These are phyloP conservation scores for Smittia aterrima DNA, from an alignment of 2,888 invertebrate species.

Conservation along the genomic window DNA sequence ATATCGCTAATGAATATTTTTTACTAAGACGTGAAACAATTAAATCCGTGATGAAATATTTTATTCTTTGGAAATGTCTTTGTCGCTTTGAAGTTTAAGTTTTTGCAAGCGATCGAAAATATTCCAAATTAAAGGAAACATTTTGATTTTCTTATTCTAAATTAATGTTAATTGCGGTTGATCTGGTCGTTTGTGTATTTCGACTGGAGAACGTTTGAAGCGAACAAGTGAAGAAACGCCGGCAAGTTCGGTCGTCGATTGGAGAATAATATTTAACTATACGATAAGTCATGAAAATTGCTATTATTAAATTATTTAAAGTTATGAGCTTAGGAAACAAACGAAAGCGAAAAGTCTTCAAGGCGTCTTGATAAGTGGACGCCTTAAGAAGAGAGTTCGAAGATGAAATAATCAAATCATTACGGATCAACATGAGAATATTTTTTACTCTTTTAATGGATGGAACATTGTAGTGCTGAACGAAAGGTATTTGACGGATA, in stretches of 20 bases:
- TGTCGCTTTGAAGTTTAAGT: neutral
- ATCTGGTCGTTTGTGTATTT: neutral
- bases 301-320: conserved; percentile 30
- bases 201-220: neutral
- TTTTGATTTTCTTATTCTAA: neutral
- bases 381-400: neutral
- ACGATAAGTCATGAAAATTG: conserved; percentile 7
- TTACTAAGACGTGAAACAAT: neutral
- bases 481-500: neutral
- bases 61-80: neutral
- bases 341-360: neutral
- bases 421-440: conserved; percentile 12
- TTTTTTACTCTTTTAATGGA: conserved; percentile 20
- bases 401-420: conserved; percentile 3
- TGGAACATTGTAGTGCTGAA: neutral
- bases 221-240: neutral
- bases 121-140: too few species aligned
- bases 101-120: neutral
- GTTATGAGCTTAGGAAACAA: conserved; percentile 26
- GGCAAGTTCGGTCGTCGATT: neutral
- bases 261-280: neutral
- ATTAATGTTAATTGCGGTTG: neutral
- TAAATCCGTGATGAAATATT: conserved; percentile 6
- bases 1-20: conserved; percentile 16
- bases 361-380: neutral